phyloP scores from a whole-genome alignment of 2,888 invertebrate genomes.

The Darwinula stevensoni region DNA sequence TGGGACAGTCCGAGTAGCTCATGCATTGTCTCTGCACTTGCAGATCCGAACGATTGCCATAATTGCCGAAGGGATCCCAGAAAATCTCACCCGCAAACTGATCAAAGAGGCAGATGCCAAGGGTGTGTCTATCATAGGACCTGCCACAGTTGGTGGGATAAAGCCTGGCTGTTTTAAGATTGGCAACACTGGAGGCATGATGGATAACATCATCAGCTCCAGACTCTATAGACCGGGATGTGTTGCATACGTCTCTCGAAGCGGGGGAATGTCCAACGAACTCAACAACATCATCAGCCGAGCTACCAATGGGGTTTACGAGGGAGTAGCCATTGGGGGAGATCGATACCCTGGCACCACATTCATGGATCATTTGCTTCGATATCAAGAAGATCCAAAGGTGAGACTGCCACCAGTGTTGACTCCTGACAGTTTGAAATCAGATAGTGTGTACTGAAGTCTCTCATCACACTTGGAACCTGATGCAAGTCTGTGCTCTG shows the following conservation, averaged over 20 bases:
- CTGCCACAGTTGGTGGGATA: conserved; percentile 87
- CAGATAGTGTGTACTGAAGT: too few species aligned
- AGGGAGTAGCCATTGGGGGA: conserved; percentile 93
- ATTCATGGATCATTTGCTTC: conserved; percentile 84
- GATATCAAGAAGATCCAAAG: conserved; percentile 31
- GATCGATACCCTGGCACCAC: conserved; percentile 94
- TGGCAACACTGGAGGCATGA: conserved; percentile 98
- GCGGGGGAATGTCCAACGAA: conserved; percentile 98
- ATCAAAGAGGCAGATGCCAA: conserved; percentile 53
- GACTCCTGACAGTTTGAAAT: too few species aligned
- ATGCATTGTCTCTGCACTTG: too few species aligned
- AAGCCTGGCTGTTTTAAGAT: conserved; percentile 98
- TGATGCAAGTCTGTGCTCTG: too few species aligned
- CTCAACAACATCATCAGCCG: conserved; percentile 91
- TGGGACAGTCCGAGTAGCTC: not conserved
- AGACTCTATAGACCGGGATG: conserved; percentile 84
- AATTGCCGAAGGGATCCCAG: conserved; percentile 97
- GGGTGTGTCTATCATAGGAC: conserved; percentile 62
- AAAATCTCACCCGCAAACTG: conserved; percentile 85
- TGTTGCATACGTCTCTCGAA: conserved; percentile 91
- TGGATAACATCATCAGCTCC: conserved; percentile 92
- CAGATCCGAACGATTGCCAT: conserved; percentile 83
- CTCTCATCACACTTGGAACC: too few species aligned
- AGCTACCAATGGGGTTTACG: conserved; percentile 84
- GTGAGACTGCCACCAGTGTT: too few species aligned